Conservation (phyloP, 1,140 invertebrate species). For the Temnothorax curvispinosus region DNA sequence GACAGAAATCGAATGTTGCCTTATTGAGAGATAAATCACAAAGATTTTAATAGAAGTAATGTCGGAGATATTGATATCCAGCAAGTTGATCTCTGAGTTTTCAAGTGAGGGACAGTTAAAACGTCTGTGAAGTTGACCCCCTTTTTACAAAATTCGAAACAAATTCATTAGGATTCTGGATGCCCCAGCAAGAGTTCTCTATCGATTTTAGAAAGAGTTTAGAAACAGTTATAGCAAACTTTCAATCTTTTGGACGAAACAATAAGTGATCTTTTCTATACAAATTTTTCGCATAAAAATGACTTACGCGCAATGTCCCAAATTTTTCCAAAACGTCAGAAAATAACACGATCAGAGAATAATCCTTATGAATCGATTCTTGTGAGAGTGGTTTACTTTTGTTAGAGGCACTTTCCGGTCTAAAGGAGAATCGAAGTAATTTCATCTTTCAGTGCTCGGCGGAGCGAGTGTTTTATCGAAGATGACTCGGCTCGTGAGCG, state of each 20-base stretch:
- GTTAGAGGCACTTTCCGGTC: background rate
- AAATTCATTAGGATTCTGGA: too few relatives aligned
- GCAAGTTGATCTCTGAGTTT: background rate
- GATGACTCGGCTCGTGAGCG: conserved; percentile 72
- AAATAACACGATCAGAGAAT: background rate
- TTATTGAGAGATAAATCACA: background rate
- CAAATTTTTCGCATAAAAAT: background rate
- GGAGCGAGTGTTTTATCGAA: conserved; percentile 62
- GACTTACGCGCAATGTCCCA: background rate
- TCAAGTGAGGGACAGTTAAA: background rate
- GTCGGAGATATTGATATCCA: background rate
- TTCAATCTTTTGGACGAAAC: background rate
- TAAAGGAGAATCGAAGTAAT: conserved; percentile 38
- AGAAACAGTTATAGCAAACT: background rate
- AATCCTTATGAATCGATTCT: background rate
- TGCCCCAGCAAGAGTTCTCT: too few relatives aligned
- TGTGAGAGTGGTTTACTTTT: background rate
- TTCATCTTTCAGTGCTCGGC: conserved; percentile 55
- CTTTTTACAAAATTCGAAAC: too few relatives aligned
- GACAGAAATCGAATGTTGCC: background rate
- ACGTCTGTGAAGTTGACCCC: too few relatives aligned
- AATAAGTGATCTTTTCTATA: background rate
- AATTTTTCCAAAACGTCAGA: background rate
- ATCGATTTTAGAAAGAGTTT: too few relatives aligned
- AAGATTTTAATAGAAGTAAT: background rate